Evolutionary conservation across 2,888 invertebrate species (phyloP), one percentile per base, ranked within the genome.

Genomic region (Lasioglossum marginatum): DNA sequence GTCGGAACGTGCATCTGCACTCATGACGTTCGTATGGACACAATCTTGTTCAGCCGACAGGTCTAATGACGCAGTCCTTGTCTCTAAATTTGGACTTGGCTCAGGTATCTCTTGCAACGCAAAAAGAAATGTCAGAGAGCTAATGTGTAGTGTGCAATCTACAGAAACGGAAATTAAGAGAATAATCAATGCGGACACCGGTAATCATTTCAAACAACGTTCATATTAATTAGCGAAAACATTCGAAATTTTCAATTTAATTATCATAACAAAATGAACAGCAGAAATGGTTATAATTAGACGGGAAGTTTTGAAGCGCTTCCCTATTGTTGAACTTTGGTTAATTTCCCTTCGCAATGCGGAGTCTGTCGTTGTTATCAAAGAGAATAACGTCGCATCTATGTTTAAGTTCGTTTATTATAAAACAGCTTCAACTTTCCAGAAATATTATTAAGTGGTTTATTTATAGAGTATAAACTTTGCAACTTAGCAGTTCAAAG

Each of bases 81-180:
- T 43, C 72, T 71, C 48, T 27, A 81, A 83, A 81, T 81, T 81
- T 72, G 43, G 31, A 48, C 37, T 48, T 45, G 23, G 19, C 19
- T 71, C 43, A 66, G 63, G 12, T 48, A 66, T 37, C 37, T 37
- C 52, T 70, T 40, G 72, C 19, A 23, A 31, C 23, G n/a, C 37
- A 23, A 19, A 82, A 79, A 43, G 66, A 79, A 73, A 37, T 74
- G 68, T 16, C 14, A 31, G n/a, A 45, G 52, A 45, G 40, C 70
- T 52, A 73, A 31, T 63, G 63, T 34, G 63, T 34, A 34, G 63
- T 19, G 19, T 34, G 57, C 57, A 57, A 57, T 23, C n/a, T 27
- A n/a, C 8, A n/a, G 57, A 57, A 27, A 57, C 57, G 57, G n/a
- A 0, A n/a, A 57, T 31, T 34, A 19, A 63, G 31, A 31, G 31